These are phyloP conservation scores for Melospiza melodia DNA, from an alignment of 2,113 vertebrate genomes.

Conservation along the genomic window DNA sequence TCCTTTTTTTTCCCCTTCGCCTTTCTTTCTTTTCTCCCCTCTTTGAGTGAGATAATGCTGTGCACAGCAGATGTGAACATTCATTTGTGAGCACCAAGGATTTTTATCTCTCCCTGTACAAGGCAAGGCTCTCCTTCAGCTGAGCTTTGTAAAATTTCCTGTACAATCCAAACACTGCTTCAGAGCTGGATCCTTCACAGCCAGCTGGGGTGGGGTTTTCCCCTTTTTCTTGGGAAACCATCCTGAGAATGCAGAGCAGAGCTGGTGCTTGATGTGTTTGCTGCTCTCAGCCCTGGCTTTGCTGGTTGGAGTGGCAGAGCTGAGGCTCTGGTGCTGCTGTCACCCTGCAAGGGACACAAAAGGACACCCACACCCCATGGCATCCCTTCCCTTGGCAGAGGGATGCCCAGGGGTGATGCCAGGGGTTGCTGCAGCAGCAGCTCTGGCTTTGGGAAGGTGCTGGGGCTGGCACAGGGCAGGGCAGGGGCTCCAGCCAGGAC, in stretches of 20 bases:
- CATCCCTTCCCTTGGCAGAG: not conserved
- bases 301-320: not conserved
- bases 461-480: not conserved
- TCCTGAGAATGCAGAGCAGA: not conserved
- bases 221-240: not conserved
- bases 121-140: slow-evolving; percentile 30
- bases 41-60: not conserved
- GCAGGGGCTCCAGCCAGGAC: not conserved
- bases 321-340: not conserved
- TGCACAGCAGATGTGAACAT: slow-evolving; percentile 20
- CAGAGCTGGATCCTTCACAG: not conserved
- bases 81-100: not conserved
- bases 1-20: not conserved
- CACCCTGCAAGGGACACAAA: not conserved
- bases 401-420: not conserved
- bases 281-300: not conserved
- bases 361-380: not conserved
- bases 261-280: not conserved
- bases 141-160: slow-evolving; percentile 14
- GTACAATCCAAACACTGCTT: not conserved
- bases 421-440: not conserved
- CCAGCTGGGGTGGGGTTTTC: not conserved
- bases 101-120: slow-evolving; percentile 30
- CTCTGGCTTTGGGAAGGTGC: not conserved
- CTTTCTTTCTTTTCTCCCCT: not conserved